Base-by-base conservation (phyloP, 2,113 vertebrate genomes). In the Oenanthe melanoleuca region DNA sequence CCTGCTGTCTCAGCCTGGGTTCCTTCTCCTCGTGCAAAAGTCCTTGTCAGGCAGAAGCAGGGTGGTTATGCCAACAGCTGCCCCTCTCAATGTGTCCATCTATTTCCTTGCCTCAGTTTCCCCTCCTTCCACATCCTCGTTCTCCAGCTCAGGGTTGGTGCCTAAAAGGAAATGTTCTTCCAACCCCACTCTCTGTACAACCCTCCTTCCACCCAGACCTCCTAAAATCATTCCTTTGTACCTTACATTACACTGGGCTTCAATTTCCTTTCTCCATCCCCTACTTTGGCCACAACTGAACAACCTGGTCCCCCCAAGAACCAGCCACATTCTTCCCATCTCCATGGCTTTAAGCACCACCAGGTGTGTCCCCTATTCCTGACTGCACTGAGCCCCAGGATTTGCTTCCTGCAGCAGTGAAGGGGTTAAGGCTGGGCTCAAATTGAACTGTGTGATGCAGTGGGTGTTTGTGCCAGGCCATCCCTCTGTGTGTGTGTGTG, bases 361-460 rank as follows among this genome's bases (percentile, higher is more conserved):
- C 14, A 2, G 28, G 28, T 33, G n/a, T 5, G 21, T 49, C 3
- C n/a, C 23, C 17, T 1, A 3, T 7, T 61, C 38, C 24, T 0
- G 14, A 8, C 1, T 45, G 56, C 71, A 15, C 63, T 1, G 1
- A 94, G 25, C 33, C 5, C 8, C 42, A 21, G 67, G 44, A 66
- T 4, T 9, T 38, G 23, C 42, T 61, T 85, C 13, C 78, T 59
- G 63, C 80, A 79, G 84, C 2, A 1, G 34, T 1, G 38, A 88
- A 72, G 52, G 87, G 81, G 93, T 95, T 95, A 95, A 85, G 66
- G 70, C 26, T 80, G 87, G 82, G 28, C 75, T 94, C 74, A 85
- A 2, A 80, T 44, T 22, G 83, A 79, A 8, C 47, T 0, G 0
- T 10, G 84, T 71, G 80, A 53, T 78, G 57, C 91, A 45, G 83